Evolutionary conservation across 1,140 invertebrate species (phyloP).

Genomic region (Lerema accius): DNA sequence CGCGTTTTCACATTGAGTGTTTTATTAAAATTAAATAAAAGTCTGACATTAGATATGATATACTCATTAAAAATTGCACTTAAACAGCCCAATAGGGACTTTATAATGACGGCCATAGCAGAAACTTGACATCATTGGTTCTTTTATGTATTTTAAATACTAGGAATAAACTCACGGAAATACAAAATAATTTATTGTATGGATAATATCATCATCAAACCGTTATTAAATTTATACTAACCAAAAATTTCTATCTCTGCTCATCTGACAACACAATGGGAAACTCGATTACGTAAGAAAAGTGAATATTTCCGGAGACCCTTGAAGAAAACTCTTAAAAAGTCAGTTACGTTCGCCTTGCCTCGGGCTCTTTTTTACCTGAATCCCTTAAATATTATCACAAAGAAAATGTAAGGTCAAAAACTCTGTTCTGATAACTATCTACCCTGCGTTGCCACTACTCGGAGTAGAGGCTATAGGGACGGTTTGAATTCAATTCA

Average conservation of each 20-base stretch:
- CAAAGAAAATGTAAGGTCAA: constrained; percentile 14
- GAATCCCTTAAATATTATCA: constrained; percentile 17
- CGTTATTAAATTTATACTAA: background rate
- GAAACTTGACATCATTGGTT: no score
- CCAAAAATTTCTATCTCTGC: background rate
- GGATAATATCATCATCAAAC: background rate
- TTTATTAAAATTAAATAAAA: no score
- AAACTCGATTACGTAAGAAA: constrained; percentile 14
- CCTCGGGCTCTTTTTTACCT: constrained; percentile 16
- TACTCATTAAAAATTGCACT: no score
- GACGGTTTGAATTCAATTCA: no score
- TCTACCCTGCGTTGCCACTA: background rate
- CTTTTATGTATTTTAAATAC: no score
- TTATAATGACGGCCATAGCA: no score
- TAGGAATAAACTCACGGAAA: no score
- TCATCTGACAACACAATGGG: constrained; percentile 4
- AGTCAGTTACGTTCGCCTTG: constrained; percentile 13
- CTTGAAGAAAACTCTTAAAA: constrained; percentile 17
- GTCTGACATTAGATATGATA: no score
- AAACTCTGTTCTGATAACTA: constrained; percentile 18
- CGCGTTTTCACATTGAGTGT: no score
- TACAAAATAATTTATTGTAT: no score
- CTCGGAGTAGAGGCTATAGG: no score
- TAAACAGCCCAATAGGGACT: no score
- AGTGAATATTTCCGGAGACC: constrained; percentile 10